Evolutionary conservation across 2,888 invertebrate genomes (phyloP), one percentile per base, ranked within the genome.

Genomic region (Drosophila colorata): DNA sequence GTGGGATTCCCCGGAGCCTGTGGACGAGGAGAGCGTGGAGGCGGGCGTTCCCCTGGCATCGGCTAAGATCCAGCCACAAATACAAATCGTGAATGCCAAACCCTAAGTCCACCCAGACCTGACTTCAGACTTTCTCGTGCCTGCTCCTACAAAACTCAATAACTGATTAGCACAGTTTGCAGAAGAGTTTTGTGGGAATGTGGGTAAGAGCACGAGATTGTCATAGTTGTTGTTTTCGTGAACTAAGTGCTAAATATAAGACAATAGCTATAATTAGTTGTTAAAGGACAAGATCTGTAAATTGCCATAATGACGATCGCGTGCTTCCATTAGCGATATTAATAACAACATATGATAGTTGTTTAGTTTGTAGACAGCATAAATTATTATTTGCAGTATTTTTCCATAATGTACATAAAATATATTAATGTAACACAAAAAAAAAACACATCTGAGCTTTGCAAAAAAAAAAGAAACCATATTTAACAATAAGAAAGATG

Each of bases 1-100:
- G 66, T 95, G 95, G 95, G 94, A 94, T 55, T 93, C 94, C 43
- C 93, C 94, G 0, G 79, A 89, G 20, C 74, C 81, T 55, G 68
- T 48, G 0, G 71, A 64, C 43, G 64, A 55, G 53, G 79, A 79
- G n/a, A 86, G 73, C 23, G 44, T 69, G 55, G 83, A 83, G 44
- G 87, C 83, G 37, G 83, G 74, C 0, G 52, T 69, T 16, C 78
- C 81, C 0, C 55, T 83, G 16, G 66, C 78, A 9, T 44, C 69
- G 16, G 70, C 68, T 6, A 69, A 69, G n/a, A 20, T 37, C 9
- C 38, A 41, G 7, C 57, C 35, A 14, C 46, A 43, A 4, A 44
- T 31, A 9, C 69, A 59, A 9, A 55, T 41, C 31, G 25, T 31
- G n/a, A 60, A 69, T 35, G 60, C 41, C 38, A 73, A 37, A 8